Evolutionary conservation across 2,797 vertebrate species (phyloP).

Genomic region (Enteromius paludinosus): DNA sequence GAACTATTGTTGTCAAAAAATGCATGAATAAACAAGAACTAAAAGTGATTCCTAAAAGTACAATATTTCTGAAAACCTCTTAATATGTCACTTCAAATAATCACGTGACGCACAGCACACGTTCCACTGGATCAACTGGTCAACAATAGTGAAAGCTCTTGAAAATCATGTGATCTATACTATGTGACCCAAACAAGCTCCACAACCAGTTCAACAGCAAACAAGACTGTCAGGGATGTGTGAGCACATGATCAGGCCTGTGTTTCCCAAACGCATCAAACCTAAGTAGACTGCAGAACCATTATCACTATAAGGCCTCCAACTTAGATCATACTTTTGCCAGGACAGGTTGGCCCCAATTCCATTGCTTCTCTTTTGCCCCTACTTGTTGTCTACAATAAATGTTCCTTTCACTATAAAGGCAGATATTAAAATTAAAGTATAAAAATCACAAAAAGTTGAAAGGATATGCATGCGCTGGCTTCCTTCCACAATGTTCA

Average conservation of each 20-base stretch:
- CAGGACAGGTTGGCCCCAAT: neutral
- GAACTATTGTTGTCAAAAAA: neutral
- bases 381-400: too few species aligned
- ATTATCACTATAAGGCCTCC: neutral
- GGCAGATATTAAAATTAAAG: neutral
- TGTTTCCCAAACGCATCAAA: neutral
- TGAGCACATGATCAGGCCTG: neutral
- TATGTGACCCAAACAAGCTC: slow-evolving; percentile 33
- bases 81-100: neutral
- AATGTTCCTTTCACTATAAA: neutral
- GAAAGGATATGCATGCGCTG: neutral
- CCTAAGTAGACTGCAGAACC: neutral
- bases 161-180: slow-evolving; percentile 34
- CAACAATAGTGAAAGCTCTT: neutral
- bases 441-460: neutral
- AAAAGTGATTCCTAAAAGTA: neutral
- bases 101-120: slow-evolving; percentile 52
- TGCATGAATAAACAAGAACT: neutral
- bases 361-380: neutral
- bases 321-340: neutral
- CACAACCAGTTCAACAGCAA: neutral
- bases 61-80: neutral
- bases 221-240: neutral
- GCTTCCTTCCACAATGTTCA: neutral
- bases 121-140: slow-evolving; percentile 45